These are phyloP conservation scores for Seira ritae DNA, from an alignment of 2,888 invertebrate species.

Conservation along the genomic window DNA sequence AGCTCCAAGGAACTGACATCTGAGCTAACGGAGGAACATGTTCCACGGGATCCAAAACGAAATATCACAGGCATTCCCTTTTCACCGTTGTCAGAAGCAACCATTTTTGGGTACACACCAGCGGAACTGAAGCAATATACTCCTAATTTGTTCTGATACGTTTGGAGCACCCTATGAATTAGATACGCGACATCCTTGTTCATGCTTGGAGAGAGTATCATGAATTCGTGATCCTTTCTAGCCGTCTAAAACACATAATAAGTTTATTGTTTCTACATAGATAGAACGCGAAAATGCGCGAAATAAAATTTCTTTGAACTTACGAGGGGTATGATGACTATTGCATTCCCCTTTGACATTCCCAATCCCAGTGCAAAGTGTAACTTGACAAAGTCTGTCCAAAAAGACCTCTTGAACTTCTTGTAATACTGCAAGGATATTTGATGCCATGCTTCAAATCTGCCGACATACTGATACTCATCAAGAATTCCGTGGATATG, in stretches of 20 bases:
- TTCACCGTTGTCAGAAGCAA: background rate
- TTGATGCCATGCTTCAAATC: constrained; percentile 75
- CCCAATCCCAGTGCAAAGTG: constrained; percentile 75
- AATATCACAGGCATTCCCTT: constrained; percentile 75
- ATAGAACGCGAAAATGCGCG: background rate
- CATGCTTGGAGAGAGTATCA: constrained; percentile 75
- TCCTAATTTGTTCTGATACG: constrained; percentile 70
- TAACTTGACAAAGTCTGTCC: constrained; percentile 75
- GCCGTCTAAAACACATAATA: constrained; percentile 74
- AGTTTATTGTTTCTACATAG: background rate
- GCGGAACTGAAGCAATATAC: constrained; percentile 75
- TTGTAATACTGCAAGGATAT: constrained; percentile 75
- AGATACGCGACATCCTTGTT: constrained; percentile 75
- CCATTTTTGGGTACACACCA: constrained; percentile 74
- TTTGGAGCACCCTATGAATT: constrained; percentile 74
- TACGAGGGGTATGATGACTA: constrained; percentile 75
- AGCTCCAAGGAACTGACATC: constrained; percentile 77
- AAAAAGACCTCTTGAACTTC: constrained; percentile 74
- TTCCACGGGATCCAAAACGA: constrained; percentile 76
- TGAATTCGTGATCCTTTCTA: constrained; percentile 76
- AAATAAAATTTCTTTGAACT: constrained; percentile 25
- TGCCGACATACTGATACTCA: constrained; percentile 75
- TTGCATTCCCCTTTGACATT: constrained; percentile 74
- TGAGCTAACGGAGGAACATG: constrained; percentile 75
- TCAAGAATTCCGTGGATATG: constrained; percentile 76